Base-by-base conservation (phyloP, 1,140 invertebrate species). In the Drosophila persimilis region DNA sequence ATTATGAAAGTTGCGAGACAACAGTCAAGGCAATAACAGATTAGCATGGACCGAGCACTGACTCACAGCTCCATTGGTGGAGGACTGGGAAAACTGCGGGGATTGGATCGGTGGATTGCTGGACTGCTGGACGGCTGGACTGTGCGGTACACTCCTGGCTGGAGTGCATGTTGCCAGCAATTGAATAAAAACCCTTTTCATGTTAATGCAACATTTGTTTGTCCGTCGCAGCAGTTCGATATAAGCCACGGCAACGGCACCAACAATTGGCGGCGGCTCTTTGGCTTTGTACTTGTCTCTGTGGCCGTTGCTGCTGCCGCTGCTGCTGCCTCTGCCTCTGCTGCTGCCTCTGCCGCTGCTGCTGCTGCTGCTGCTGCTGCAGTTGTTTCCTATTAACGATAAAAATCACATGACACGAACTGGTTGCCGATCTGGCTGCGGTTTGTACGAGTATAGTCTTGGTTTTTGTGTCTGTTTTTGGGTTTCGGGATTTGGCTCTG, bases 341-440 rank as follows among this genome's bases (percentile, higher is more conserved):
- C 24, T 26, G 24, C 24, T 26, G 24, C 24, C 5, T 3, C 24
- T 71, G 66, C 69, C 52, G 52, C 52, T 59, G 43, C 53, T 56
- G 15, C 48, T 51, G 55, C 65, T 55, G 57, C 48, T 75, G 58
- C 43, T 56, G 69, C 79, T 67, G 77, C 77, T 75, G 80, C 76
- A 81, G 83, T 86, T 88, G 83, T 88, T 88, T 88, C 83, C 83
- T 88, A 88, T 88, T 88, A 76, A 83, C 83, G 83, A 88, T 88
- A 88, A 88, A 77, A 88, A 88, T 88, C 83, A 83, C 84, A 88
- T 88, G 83, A 88, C 83, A 88, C 83, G 83, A 88, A 88, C 83
- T 88, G 83, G 83, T 79, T 77, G 83, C 48, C 83, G 74, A 86
- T 86, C 78, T 85, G 81, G 81, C 77, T 85, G 74, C 73, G 77